These are phyloP conservation scores for Nemurella pictetii DNA, from an alignment of 2,888 invertebrate genomes.

Conservation along the genomic window DNA sequence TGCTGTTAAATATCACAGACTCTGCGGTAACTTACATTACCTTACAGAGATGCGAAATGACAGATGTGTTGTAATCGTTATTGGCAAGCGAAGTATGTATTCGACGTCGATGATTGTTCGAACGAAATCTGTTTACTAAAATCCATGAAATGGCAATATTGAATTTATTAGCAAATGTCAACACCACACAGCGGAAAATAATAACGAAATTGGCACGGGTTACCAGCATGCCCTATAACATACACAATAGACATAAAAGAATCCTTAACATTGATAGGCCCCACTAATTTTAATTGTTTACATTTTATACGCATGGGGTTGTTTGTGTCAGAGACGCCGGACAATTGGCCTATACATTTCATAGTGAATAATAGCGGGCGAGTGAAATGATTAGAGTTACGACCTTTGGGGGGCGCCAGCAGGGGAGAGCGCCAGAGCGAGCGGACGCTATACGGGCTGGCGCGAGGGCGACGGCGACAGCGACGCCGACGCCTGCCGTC, in stretches of 20 bases:
- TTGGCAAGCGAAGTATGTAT: background rate
- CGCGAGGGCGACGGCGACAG: background rate
- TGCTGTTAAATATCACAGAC: background rate
- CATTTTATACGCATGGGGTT: slow-evolving; percentile 17
- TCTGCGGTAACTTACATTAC: background rate
- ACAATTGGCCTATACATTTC: slow-evolving; percentile 27
- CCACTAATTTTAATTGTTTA: slow-evolving; percentile 24
- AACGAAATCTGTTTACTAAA: background rate
- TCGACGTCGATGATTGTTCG: background rate
- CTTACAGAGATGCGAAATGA: background rate
- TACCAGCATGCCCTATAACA: background rate
- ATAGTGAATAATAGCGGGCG: slow-evolving; percentile 18
- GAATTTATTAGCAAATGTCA: slow-evolving; percentile 19
- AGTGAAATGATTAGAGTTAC: slow-evolving; percentile 29
- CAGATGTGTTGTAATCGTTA: background rate
- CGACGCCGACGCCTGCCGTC: background rate
- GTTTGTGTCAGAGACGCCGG: background rate
- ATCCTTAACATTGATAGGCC: slow-evolving; percentile 16
- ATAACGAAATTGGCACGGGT: background rate
- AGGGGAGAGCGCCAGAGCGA: background rate
- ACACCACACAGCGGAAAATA: slow-evolving; percentile 14
- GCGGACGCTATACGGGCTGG: background rate
- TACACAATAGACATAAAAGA: slow-evolving; percentile 9
- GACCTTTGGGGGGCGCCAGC: background rate
- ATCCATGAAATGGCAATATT: slow-evolving; percentile 13